A percentile compares a stretch with the other conserved stretches of the same genome.
Conservation (phyloP, 2,888 invertebrate species). For the Notodonta ziczac region DNA sequence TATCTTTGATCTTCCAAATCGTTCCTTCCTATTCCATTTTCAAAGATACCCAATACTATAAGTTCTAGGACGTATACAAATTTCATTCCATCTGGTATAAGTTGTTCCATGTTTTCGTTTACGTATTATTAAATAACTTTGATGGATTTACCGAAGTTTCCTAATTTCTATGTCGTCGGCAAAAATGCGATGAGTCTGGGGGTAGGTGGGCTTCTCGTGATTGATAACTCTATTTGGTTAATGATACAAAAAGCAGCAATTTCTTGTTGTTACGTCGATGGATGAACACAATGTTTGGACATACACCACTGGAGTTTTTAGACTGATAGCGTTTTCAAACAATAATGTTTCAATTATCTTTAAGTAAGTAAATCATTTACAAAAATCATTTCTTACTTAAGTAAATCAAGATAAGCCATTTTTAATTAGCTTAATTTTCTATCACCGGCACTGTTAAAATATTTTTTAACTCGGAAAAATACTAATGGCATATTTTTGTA, state of each 20-base stretch:
- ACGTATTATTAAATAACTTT: slow-evolving; percentile 20
- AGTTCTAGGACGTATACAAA: slow-evolving; percentile 1
- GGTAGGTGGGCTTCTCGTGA: slow-evolving; percentile 24
- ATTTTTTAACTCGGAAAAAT: too few species aligned
- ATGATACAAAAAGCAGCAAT: slow-evolving; percentile 3
- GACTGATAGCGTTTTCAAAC: too few species aligned
- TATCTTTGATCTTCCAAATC: too few species aligned
- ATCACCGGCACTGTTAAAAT: too few species aligned
- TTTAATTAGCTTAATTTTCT: too few species aligned
- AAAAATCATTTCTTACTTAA: too few species aligned
- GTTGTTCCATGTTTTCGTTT: slow-evolving; percentile 11
- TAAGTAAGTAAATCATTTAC: too few species aligned
- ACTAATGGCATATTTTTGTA: too few species aligned
- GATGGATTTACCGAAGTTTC: slow-evolving; percentile 28
- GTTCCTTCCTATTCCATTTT: background rate
- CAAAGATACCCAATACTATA: background rate
- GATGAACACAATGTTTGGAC: background rate
- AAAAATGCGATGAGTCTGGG: slow-evolving; percentile 13
- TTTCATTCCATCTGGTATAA: slow-evolving; percentile 12
- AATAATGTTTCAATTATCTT: too few species aligned
- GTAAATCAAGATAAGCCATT: too few species aligned
- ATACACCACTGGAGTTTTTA: too few species aligned
- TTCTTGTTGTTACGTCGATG: background rate
- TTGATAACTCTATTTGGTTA: slow-evolving; percentile 39
- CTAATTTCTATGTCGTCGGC: slow-evolving; percentile 17